Conservation (phyloP, 2,888 invertebrate genomes). For the Gonocerus acuteangulatus region DNA sequence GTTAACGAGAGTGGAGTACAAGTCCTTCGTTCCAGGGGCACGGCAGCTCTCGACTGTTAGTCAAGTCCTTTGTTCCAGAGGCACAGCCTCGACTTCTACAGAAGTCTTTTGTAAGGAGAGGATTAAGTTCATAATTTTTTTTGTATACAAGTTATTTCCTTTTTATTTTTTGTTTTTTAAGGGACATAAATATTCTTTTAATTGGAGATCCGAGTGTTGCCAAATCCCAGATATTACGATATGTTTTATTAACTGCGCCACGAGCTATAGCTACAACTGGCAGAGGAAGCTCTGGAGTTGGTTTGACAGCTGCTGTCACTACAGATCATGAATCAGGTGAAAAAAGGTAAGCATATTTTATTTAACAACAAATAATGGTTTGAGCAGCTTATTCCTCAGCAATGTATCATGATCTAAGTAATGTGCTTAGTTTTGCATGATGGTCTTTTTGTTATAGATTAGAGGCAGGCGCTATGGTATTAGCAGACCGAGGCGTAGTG, state of each 20-base stretch:
- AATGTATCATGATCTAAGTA: too few relatives aligned
- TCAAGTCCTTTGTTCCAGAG: too few relatives aligned
- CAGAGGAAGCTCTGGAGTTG: constrained; percentile 95
- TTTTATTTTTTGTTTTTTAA: constrained; percentile 43
- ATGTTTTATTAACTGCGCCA: constrained; percentile 90
- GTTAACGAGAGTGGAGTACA: too few relatives aligned
- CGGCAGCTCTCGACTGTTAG: too few relatives aligned
- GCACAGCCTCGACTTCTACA: too few relatives aligned
- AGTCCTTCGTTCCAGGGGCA: too few relatives aligned
- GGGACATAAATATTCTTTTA: constrained; percentile 80
- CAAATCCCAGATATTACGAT: constrained; percentile 90
- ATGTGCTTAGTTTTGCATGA: too few relatives aligned
- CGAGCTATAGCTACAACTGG: constrained; percentile 96
- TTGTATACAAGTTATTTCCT: neutral
- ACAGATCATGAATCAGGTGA: constrained; percentile 90
- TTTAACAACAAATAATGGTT: too few relatives aligned
- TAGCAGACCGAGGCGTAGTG: constrained; percentile 95
- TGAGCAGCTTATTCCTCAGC: too few relatives aligned
- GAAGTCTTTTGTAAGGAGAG: too few relatives aligned
- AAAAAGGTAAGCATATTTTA: too few relatives aligned
- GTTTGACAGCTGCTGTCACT: constrained; percentile 96
- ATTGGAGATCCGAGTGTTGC: constrained; percentile 99
- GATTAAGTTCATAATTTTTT: neutral
- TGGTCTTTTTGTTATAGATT: constrained; percentile 52
- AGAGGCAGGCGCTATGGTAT: constrained; percentile 99